These are phyloP conservation scores for Psittacula derbiana DNA, from an alignment of 2,797 vertebrate species.

Conservation along the genomic window DNA sequence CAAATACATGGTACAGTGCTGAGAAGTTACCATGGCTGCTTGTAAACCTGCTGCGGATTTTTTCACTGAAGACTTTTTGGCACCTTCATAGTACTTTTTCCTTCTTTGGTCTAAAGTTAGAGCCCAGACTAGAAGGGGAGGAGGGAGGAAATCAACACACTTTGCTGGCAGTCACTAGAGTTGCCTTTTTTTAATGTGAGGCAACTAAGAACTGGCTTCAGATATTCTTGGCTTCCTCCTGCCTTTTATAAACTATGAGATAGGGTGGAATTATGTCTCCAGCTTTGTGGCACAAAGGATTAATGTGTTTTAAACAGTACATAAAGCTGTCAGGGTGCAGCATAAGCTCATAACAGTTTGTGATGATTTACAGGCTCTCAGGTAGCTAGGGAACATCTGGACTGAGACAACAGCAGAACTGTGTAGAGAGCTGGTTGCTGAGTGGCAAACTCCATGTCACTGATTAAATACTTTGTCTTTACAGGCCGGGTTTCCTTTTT, in stretches of 20 bases:
- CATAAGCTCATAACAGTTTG: background rate
- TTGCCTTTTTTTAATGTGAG: background rate
- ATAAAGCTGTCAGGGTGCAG: background rate
- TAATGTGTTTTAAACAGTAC: background rate
- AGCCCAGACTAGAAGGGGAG: background rate
- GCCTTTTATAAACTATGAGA: background rate
- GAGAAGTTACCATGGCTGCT: background rate
- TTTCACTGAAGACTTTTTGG: background rate
- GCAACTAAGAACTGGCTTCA: background rate
- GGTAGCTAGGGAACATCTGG: background rate
- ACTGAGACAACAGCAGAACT: background rate
- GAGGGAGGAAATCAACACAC: background rate
- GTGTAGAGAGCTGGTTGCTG: background rate
- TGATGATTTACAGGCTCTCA: background rate
- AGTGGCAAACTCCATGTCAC: background rate
- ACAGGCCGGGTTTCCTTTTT: constrained; percentile 94
- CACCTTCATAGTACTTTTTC: background rate
- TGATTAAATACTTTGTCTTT: background rate
- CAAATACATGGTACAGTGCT: background rate
- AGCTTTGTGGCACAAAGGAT: background rate
- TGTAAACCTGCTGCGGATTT: background rate
- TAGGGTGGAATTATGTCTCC: background rate
- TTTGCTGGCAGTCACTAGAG: background rate
- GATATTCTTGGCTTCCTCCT: background rate
- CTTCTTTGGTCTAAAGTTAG: constrained; percentile 13